Base-by-base conservation (phyloP, 2,113 vertebrate genomes). In the Morone saxatilis region DNA sequence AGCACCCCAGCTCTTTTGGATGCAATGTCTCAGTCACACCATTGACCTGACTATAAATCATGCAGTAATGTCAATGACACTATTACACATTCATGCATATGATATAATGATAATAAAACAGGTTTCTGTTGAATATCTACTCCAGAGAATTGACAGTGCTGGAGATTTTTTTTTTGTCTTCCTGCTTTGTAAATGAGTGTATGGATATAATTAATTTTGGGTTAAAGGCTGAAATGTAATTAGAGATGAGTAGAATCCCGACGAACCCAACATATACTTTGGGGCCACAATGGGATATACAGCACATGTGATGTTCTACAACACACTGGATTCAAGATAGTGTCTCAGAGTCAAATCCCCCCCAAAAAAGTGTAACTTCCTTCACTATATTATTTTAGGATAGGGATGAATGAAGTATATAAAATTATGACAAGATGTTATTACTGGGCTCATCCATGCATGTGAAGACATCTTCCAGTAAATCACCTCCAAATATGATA, bases 31-130 rank as follows among this genome's bases (percentile, higher is more conserved):
- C 53, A 57, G 57, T 86, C 67, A 62, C 40, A 66, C 50, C 41
- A 72, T 50, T 91, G 88, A 89, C 90, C 89, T 85, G 76, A 73
- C 71, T 36, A 92, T 89, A 88, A 91, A 91, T 93, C 84, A 88
- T 87, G 79, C 69, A 86, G 71, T n/a, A 31, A 87, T 84, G 80
- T 88, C 81, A 86, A 41, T 75, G 83, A 82, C 67, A 85, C 45
- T 7, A 62, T 65, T 82, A 77, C 76, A 88, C 74, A 89, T 89
- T 73, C 67, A 87, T 90, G 85, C 81, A 90, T 89, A 87, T 85
- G 71, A 84, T 63, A 36, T 6, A 57, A 83, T 70, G 50, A 81
- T 69, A 69, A 68, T 60, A 53, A 65, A 67, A 59, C 17, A 76
- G 19, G 4, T 69, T 71, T 78, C 7, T 38, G 43, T 61, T 75